Conservation (phyloP, 2,797 vertebrate species). For the Botia kubotai region DNA sequence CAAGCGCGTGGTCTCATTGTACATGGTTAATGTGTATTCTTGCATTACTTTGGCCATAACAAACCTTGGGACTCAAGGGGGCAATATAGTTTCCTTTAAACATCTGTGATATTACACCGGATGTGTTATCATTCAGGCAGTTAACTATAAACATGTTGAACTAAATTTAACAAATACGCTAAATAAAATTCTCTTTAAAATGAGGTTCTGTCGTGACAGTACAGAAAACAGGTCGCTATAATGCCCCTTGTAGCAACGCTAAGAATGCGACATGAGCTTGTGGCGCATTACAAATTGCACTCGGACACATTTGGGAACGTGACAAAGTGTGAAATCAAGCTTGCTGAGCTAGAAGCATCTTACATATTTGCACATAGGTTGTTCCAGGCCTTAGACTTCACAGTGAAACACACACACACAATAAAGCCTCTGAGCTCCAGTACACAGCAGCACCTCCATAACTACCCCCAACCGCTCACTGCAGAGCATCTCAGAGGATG, state of each 20-base stretch:
- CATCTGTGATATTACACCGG: not conserved
- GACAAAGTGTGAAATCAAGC: constrained; percentile 15
- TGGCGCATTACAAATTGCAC: not conserved
- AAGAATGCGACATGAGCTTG: not conserved
- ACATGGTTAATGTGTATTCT: not conserved
- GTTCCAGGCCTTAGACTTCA: not conserved
- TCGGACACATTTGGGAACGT: not conserved
- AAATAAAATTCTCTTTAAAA: not conserved
- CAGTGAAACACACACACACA: constrained; percentile 35
- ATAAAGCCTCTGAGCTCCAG: constrained; percentile 39
- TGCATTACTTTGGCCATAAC: not conserved
- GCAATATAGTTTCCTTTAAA: not conserved
- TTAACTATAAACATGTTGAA: not conserved
- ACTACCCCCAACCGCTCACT: not conserved
- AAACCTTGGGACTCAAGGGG: not conserved
- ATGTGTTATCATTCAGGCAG: not conserved
- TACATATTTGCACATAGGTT: not conserved
- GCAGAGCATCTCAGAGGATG: constrained; percentile 34
- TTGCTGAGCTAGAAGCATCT: not conserved
- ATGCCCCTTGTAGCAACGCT: not conserved
- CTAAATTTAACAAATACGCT: not conserved
- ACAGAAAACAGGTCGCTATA: not conserved
- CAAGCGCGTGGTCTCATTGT: not conserved
- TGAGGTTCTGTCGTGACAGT: not conserved
- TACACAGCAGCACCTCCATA: constrained; percentile 23